Conservation (phyloP, 2,113 vertebrate genomes). For the Lepisosteus oculatus region DNA sequence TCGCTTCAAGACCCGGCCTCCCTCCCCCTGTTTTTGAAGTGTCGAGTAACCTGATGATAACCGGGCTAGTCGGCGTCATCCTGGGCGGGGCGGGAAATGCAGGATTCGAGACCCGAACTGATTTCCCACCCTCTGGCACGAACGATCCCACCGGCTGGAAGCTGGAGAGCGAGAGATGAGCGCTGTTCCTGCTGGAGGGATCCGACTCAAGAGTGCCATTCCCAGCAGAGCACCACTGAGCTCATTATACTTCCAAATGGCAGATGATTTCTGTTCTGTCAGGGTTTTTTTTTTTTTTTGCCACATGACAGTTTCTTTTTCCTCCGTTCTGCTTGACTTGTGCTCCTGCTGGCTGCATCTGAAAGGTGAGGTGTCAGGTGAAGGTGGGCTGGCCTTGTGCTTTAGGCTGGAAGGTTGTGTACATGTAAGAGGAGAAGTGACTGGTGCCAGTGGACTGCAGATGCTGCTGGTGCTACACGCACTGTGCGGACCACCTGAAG, state of each 20-base stretch:
- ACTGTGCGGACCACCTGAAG: too few species aligned
- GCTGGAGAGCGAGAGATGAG: slow-evolving; percentile 6
- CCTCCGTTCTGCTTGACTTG: slow-evolving; percentile 15
- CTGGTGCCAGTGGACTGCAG: too few species aligned
- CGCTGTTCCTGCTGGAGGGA: slow-evolving; percentile 26
- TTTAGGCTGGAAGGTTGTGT: not conserved
- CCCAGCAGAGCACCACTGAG: slow-evolving; percentile 30
- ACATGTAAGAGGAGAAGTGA: too few species aligned
- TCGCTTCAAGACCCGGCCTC: too few species aligned
- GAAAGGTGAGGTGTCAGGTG: too few species aligned
- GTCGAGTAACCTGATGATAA: too few species aligned
- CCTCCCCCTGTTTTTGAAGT: too few species aligned
- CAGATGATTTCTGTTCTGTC: slow-evolving; percentile 22
- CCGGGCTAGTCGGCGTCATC: too few species aligned
- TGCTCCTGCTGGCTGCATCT: slow-evolving; percentile 26
- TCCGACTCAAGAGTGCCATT: slow-evolving; percentile 26
- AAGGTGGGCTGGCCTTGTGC: not conserved
- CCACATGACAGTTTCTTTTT: slow-evolving; percentile 36
- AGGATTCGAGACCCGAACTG: too few species aligned
- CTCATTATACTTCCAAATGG: slow-evolving; percentile 60
- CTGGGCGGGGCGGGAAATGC: too few species aligned
- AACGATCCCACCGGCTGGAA: not conserved
- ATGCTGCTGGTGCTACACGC: too few species aligned
- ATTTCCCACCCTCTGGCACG: too few species aligned
- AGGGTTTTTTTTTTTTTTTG: slow-evolving; percentile 12